Percentiles rank a stretch among this genome's conserved stretches.
These are phyloP conservation scores for Yponomeuta malinellus DNA, from an alignment of 2,888 invertebrate genomes.

Conservation along the genomic window DNA sequence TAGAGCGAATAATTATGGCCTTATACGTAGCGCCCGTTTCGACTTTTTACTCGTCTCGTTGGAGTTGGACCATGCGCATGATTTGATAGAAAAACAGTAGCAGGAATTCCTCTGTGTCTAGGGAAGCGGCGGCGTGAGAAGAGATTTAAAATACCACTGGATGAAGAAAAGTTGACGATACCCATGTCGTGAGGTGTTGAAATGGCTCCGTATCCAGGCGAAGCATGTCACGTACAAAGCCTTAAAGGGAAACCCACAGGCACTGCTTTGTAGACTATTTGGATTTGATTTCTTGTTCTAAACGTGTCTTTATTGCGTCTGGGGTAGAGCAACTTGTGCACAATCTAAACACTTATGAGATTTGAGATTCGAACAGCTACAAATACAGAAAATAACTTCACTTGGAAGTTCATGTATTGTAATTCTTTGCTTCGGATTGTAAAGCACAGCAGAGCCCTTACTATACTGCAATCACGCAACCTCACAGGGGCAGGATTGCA, in stretches of 20 bases:
- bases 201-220: neutral
- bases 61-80: conserved; percentile 32
- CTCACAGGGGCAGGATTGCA: conserved; percentile 51
- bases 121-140: conserved; percentile 12
- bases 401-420: neutral
- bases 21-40: conserved; percentile 12
- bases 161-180: neutral
- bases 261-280: neutral
- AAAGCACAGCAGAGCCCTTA: neutral
- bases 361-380: no score
- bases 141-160: conserved; percentile 4
- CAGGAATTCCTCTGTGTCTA: conserved; percentile 8
- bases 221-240: neutral
- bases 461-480: conserved; percentile 6
- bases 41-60: conserved; percentile 12
- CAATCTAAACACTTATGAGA: neutral
- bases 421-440: neutral
- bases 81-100: conserved; percentile 10
- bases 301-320: neutral
- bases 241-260: neutral
- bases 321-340: neutral
- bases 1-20: conserved; percentile 13
- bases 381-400: neutral
- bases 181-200: neutral
- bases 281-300: neutral